A percentile compares a stretch with the other conserved stretches of the same genome.
phyloP scores from a whole-genome alignment of 2,113 vertebrate genomes.

The Emberiza fucata region DNA sequence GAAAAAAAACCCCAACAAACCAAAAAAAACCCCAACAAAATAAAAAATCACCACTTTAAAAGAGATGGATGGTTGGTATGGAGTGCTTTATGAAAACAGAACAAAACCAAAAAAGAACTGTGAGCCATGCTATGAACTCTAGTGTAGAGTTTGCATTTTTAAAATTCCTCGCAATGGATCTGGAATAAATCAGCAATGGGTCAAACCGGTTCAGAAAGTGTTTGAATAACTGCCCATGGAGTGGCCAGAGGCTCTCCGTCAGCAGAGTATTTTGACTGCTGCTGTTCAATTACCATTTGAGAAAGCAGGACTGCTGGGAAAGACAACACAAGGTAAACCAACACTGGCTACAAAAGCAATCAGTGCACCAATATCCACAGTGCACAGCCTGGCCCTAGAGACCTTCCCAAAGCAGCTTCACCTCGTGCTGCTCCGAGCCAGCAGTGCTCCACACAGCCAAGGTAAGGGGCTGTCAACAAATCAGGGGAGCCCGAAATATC shows the following conservation, averaged over 20 bases:
- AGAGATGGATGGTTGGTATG: not conserved
- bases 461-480: not conserved
- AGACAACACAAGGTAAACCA: conserved; percentile 49
- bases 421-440: not conserved
- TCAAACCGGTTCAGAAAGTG: conserved; percentile 62
- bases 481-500: not conserved
- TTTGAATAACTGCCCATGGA: conserved; percentile 62
- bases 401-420: not conserved
- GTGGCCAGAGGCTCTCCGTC: conserved; percentile 17
- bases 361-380: not conserved
- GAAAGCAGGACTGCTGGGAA: conserved; percentile 31
- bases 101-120: not conserved
- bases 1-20: not conserved
- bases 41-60: not conserved
- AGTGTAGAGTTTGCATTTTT: conserved; percentile 24
- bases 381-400: not conserved
- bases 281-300: conserved; percentile 24
- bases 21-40: not conserved
- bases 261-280: conserved; percentile 31
- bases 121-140: not conserved
- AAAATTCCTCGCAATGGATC: conserved; percentile 14
- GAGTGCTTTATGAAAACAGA: not conserved
- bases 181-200: conserved; percentile 65
- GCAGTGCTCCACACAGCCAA: not conserved
- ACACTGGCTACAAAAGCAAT: conserved; percentile 25